Evolutionary conservation across 2,113 vertebrate species (phyloP), one percentile per base, ranked within the genome.

Genomic region (Upupa epops): DNA sequence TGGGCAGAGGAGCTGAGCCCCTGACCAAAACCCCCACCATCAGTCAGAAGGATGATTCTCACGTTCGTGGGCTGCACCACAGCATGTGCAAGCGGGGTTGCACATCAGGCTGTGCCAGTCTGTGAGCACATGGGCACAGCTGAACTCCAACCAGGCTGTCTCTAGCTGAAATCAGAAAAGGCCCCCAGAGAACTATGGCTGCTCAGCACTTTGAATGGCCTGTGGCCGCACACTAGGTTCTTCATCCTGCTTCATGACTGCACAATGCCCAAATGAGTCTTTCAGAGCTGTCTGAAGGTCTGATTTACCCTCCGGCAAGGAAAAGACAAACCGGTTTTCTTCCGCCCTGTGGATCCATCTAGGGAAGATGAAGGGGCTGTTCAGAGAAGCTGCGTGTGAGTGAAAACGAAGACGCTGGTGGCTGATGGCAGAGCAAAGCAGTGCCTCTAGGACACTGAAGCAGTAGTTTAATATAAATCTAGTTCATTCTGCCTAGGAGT

Each of bases 211-310:
- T 79, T 70, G 87, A 79, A 96, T 86, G 51, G 93, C 94, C 91
- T 65, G 49, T 61, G 91, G 93, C 91, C 64, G 95, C 71, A 69
- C n/a, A 51, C 48, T 55, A 32, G 59, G n/a, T 37, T 84, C 40
- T 64, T 92, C 37, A 54, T 80, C 71, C 59, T 54, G 55, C 74
- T 87, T 65, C 90, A 59, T 89, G 89, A 75, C 17, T 89, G 55
- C 60, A 82, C 66, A 75, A 73, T 61, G 87, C 55, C 89, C 71
- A 93, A 93, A 93, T 79, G 84, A 87, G 46, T 59, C 71, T 92
- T 92, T 95, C 82, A 93, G 82, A 85, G 80, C 42, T 73, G 87
- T 92, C 93, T 93, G 91, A 91, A 96, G 91, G 93, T 87, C 91
- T 92, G 87, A 92, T 70, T 85, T 55, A 76, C 74, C 94, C 93